Percentiles rank a stretch among this genome's conserved stretches.
phyloP scores from a whole-genome alignment of 2,888 invertebrate genomes.

The Seira musarum region DNA sequence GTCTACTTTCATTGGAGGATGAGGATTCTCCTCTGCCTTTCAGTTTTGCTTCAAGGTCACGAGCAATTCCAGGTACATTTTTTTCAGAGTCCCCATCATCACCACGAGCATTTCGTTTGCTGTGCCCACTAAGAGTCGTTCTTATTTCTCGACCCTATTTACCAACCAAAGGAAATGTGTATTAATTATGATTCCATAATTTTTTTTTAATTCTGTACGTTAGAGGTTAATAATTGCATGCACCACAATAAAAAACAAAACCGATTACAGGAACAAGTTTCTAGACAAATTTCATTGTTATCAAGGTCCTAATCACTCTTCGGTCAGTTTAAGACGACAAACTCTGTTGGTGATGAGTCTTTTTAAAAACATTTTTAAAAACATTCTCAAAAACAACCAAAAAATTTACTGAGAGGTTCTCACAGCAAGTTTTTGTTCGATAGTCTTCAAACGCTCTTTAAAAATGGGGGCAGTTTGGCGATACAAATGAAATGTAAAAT shows the following conservation, averaged over 20 bases:
- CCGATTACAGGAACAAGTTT: no score
- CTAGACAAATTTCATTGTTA: no score
- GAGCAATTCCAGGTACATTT: conserved; percentile 77
- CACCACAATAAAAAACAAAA: no score
- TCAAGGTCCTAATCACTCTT: no score
- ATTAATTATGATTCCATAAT: not conserved
- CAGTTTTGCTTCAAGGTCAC: conserved; percentile 85
- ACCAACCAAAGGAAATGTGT: no score
- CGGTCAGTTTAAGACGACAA: no score
- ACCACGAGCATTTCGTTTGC: conserved; percentile 17
- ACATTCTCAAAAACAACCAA: no score
- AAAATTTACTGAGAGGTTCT: no score
- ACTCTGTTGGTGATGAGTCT: no score
- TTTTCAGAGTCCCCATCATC: conserved; percentile 61
- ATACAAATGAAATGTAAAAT: conserved; percentile 89
- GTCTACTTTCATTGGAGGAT: conserved; percentile 76
- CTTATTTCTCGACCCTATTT: conserved; percentile 67
- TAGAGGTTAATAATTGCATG: no score
- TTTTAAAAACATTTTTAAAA: no score
- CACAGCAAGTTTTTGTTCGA: conserved; percentile 79
- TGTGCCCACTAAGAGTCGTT: conserved; percentile 49
- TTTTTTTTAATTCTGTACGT: not conserved
- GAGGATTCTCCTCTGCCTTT: conserved; percentile 72
- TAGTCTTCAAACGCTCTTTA: conserved; percentile 86
- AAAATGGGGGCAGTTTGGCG: conserved; percentile 88